Evolutionary conservation across 2,888 invertebrate species (phyloP).

Genomic region (Anagyrus pseudococci): DNA sequence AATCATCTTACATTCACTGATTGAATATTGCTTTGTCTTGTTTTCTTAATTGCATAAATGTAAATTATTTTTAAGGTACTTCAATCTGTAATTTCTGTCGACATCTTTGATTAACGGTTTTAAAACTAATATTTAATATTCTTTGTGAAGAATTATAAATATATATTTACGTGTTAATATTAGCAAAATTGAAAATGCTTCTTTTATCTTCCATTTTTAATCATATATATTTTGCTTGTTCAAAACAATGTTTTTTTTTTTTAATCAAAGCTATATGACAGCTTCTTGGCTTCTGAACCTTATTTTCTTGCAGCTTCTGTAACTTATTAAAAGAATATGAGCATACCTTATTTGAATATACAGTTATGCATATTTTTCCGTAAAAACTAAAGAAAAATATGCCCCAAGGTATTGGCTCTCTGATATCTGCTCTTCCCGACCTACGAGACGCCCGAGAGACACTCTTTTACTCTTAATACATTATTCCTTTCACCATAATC

Average conservation of each 20-base stretch:
- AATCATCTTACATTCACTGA: too few species aligned
- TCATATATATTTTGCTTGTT: neutral
- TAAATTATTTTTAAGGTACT: too few species aligned
- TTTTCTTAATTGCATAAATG: too few species aligned
- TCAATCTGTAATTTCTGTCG: too few species aligned
- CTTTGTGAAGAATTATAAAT: too few species aligned
- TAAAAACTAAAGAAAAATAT: slow-evolving; percentile 11
- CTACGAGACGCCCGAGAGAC: neutral
- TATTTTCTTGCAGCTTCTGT: neutral
- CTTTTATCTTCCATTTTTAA: neutral
- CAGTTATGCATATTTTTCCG: slow-evolving; percentile 17
- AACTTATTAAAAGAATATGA: neutral
- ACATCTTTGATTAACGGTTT: too few species aligned
- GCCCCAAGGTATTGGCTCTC: slow-evolving; percentile 15
- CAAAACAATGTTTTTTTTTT: neutral
- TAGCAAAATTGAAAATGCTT: neutral
- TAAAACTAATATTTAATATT: too few species aligned
- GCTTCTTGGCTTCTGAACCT: neutral
- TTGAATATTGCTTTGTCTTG: too few species aligned
- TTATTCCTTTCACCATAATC: neutral
- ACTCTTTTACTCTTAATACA: slow-evolving; percentile 1
- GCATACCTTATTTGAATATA: slow-evolving; percentile 13
- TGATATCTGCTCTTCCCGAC: slow-evolving; percentile 12
- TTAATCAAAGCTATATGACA: neutral
- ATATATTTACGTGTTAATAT: too few species aligned